Evolutionary conservation across 2,113 vertebrate genomes (phyloP), one percentile per base, ranked within the genome.

Genomic region (Oncorhynchus clarkii): DNA sequence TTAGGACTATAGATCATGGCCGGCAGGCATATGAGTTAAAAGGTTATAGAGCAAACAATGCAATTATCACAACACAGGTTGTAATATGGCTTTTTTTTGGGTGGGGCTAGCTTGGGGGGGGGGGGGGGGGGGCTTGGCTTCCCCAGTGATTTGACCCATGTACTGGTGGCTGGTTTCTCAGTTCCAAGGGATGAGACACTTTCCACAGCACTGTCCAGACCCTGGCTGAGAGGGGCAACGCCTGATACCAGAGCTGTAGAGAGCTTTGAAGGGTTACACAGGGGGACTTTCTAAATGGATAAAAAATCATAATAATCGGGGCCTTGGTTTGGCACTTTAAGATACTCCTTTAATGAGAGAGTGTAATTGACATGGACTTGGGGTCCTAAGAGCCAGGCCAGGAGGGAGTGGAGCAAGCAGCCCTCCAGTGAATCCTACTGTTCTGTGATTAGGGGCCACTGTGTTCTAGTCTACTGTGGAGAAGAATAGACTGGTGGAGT

Each of bases 191-290:
- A 27, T 67, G 82, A 91, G 85, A 87, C 87, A 90, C 92, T 67
- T 85, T 78, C 82, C 80, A 74, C 88, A 92, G 93, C 92, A 94
- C 86, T 93, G 86, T 93, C 92, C 93, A 94, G 92, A 92, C 78
- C 80, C 85, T 82, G 86, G 57, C 66, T 86, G 85, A 92, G 86
- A 86, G 89, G 73, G 80, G 80, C 87, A 85, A 84, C 82, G 82
- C 88, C 86, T 85, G 87, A 75, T 81, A 80, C 76, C 4, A 31
- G 74, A 75, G 79, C 84, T 76, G 80, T 83, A 54, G 72, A 27
- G 75, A 75, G 78, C 84, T 76, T 80, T 83, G 62, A 67, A 62
- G 64, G 73, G 78, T 75, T 73, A 70, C 67, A 60, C 71, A 34
- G 48, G 67, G 85, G 73, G 87, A 83, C 71, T 71, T 88, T 91